Base-by-base conservation (phyloP, 2,113 vertebrate species). In the Micromys minutus region DNA sequence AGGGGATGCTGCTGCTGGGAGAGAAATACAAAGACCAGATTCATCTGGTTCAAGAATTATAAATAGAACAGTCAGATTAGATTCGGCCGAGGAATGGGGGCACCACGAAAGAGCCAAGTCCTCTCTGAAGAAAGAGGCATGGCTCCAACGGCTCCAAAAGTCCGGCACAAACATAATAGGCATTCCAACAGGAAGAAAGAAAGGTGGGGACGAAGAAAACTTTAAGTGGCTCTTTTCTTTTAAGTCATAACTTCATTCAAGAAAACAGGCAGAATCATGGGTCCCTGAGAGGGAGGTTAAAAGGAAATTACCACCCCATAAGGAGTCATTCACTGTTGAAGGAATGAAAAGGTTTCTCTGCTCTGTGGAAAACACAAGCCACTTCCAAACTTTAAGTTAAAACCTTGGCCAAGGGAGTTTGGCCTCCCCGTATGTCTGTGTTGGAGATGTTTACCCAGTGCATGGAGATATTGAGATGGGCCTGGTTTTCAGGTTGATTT, bases 301-400 rank as follows among this genome's bases (percentile, higher is more conserved):
- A 96, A 94, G 90, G 95, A 96, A 97, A 93, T 97, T 96, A 96
- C 97, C 94, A 95, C 92, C 94, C 96, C 92, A 90, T 93, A 96
- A 97, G 95, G 93, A 97, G 84, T 88, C 55, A n/a, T 96, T 97
- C 90, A 75, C 90, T 94, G 85, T 86, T 90, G 91, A 89, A 90
- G 84, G 94, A 95, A 97, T 93, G 97, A 97, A 97, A 96, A 95
- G 95, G 94, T 92, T 97, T 97, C 97, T 96, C 95, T 93, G 96
- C 97, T 96, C 87, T 79, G 72, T 42, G 97, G 97, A 97, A 98
- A 98, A 98, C 93, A 74, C 80, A 94, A 90, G 69, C 95, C 39
- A 77, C 91, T 97, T 98, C 97, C 97, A 97, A 97, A 97, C 96
- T 98, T 97, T 97, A 97, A 97, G 97, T 97, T 97, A 96, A 93